Evolutionary conservation across 2,888 invertebrate species (phyloP), one percentile per base, ranked within the genome.

Genomic region (Sycophila texana): DNA sequence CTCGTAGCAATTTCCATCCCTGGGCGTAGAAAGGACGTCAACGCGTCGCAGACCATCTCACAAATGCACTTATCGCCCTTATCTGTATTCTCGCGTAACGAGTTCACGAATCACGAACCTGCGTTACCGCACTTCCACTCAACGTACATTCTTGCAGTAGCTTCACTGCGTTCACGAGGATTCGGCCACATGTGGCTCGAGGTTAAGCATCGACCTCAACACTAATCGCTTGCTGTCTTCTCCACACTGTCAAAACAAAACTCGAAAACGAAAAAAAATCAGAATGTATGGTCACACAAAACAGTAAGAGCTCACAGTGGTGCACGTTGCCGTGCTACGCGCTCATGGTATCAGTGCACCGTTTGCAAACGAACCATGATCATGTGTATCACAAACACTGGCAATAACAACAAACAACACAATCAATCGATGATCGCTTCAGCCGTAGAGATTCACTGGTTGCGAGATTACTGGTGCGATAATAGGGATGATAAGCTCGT

Each of bases 51-150:
- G 20, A 18, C 30, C 4, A 30, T 61, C 26, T 61, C 39, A 39
- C 49, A 30, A 18, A 71, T 26, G 20, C 71, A 58, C 71, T 58
- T 49, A 39, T 57, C 30, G 47, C 16, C 47, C 30, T 16, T 55
- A 20, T 39, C 61, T 5, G 22, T 57, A 66, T 18, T 4, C 22
- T 55, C 51, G 51, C 47, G 63, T 18, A 16, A 22, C 55, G 20
- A 74, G 78, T 78, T 78, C 78, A 78, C 74, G 78, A 73, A 39
- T 39, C 39, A 39, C 20, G 55, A 47, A n/a, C 18, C 67, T 39
- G 39, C 7, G 39, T 39, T 39, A 73, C 18, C 65, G 60, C 68
- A 68, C 68, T 77, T 77, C 77, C 77, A 77, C 77, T 77, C 61
- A 67, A 73, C 72, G 77, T 73, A 77, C 73, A 77, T 77, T 55